Base-by-base conservation (phyloP, 2,113 vertebrate genomes). In the Salvelinus fontinalis region DNA sequence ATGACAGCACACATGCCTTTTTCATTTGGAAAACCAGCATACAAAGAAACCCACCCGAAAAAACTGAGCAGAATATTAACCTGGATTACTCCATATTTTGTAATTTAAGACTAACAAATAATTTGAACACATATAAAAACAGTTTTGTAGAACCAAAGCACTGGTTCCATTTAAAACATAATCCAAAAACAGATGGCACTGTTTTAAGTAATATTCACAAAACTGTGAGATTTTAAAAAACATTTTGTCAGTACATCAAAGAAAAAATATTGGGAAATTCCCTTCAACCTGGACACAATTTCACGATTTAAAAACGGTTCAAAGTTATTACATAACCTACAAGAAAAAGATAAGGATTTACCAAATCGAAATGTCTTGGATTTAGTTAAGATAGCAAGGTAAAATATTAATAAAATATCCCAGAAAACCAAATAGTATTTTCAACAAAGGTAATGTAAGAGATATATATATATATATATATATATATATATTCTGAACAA, bases 251-350 rank as follows among this genome's bases (percentile, higher is more conserved):
- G 24, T 12, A 75, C 44, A 51, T 60, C 22, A 65, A 48, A 66
- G 48, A 16, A 22, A 11, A 44, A 64, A 51, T 8, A 49, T 49
- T 66, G 3, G 7, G 60, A 31, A 69, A 69, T 31, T 44, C 31
- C 31, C 9, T 69, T 8, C 7, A 69, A 34, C 67, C 67, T 34
- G 29, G 67, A 39, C 24, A 44, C 18, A 69, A 39, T 69, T 24
- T 22, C 11, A 44, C 64, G 34, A 65, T 65, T 26, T 54, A 16
- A 16, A 75, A 67, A 75, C 13, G 26, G 27, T 92, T 92, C 90
- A 93, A 94, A 92, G 89, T 90, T 92, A 82, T 90, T 91, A 92
- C 86, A 87, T 92, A 92, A 93, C 67, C 90, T 91, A 82, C 90
- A 90, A 90, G 87, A 89, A 83, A 48, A 34, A 48, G 5, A 2